A percentile compares a stretch with the other conserved stretches of the same genome.
These are phyloP conservation scores for Encarsia formosa DNA, from an alignment of 2,888 invertebrate genomes.

Conservation along the genomic window DNA sequence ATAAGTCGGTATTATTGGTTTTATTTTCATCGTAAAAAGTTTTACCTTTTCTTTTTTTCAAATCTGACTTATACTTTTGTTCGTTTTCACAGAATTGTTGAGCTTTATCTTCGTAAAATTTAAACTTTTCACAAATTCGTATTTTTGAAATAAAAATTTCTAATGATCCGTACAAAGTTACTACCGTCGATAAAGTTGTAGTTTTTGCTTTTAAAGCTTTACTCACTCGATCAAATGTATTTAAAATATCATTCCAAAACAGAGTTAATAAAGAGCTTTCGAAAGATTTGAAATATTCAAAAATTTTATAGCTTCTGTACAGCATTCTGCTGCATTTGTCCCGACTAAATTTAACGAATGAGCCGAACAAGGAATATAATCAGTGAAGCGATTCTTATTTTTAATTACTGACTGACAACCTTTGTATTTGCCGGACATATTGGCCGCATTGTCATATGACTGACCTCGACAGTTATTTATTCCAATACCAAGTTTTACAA, in stretches of 20 bases:
- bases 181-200: conserved; percentile 13
- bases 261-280: conserved; percentile 15
- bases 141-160: conserved; percentile 6
- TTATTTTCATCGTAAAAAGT: conserved; percentile 5
- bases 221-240: conserved; percentile 20
- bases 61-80: conserved; percentile 1
- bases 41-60: conserved; percentile 8
- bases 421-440: conserved; percentile 19
- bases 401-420: not conserved
- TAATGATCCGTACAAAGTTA: conserved; percentile 18
- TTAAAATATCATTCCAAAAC: conserved; percentile 20
- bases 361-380: conserved; percentile 32
- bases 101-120: conserved; percentile 14
- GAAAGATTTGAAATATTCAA: conserved; percentile 20
- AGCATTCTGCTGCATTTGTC: conserved; percentile 30
- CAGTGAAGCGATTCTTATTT: conserved; percentile 20
- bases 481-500: conserved; percentile 22
- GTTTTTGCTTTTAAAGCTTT: conserved; percentile 14
- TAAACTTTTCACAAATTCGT: not conserved
- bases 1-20: not conserved
- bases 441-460: conserved; percentile 34
- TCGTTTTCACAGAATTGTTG: conserved; percentile 11
- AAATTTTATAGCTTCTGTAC: conserved; percentile 20
- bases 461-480: conserved; percentile 32
- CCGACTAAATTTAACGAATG: conserved; percentile 35